Evolutionary conservation across 92 coral and sea anemone species (phyloP), one percentile per base, ranked within the genome.

Genomic region (Pocillopora meandrina): DNA sequence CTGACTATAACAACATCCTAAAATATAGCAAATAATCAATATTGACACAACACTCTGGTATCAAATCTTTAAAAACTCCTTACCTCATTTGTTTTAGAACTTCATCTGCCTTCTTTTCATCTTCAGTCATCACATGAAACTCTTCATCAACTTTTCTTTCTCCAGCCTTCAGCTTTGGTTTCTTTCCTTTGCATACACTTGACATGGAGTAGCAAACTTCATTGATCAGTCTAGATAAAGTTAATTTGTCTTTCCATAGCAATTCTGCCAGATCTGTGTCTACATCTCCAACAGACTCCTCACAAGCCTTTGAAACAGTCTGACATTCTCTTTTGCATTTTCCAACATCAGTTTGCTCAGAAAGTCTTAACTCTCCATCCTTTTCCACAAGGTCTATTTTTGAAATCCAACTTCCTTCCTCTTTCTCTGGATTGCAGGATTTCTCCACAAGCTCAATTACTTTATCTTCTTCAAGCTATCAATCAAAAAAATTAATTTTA

Each of bases 221-320:
- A 74, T 97, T 97, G 71, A 91, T 97, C 64, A 97, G 78, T 72
- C 94, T 90, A 12, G 99, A 97, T 65, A 97, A 81, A 42, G 97
- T 91, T 71, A 97, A 89, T 75, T 91, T 92, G 82, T 94, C 87
- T 79, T 95, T 96, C 99, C 99, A 97, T 9, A 97, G 84, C 61
- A 95, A 90, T 80, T 97, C 99, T 33, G 97, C 99, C 63, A 97
- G 90, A 85, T 97, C 99, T 63, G 93, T 90, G 57, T 97, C 99
- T 80, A 90, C 95, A 18, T 97, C 99, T 26, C 91, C 93, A 0
- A 97, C 84, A 52, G 98, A 92, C 71, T 97, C 99, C 56, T 92
- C 98, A 58, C 99, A 97, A 31, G 99, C 99, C 86, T 97, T 94
- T 9, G 98, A 95, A 80, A 97, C 92, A 63, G 99, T 97, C 87